Percentiles rank a stretch among this genome's conserved stretches.
Evolutionary conservation across 2,888 invertebrate genomes (phyloP).

Genomic region (Zygaena filipendulae): DNA sequence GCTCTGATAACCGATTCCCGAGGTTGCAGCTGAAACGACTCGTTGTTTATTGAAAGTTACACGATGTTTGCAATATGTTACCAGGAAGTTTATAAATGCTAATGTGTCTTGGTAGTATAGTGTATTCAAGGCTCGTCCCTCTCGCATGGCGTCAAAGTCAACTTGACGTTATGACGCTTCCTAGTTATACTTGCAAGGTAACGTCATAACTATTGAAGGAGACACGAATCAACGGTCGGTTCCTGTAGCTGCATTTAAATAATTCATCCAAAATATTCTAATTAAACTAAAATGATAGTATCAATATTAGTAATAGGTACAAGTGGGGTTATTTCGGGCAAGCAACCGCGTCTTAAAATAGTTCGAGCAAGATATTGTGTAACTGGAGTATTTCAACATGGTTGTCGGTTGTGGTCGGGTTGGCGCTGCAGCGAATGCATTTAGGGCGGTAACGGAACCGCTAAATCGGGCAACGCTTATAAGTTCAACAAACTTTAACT

Average conservation of each 20-base stretch:
- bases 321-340: too few relatives aligned
- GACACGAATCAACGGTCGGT: too few relatives aligned
- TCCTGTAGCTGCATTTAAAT: too few relatives aligned
- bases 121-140: slow-evolving; percentile 59
- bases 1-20: slow-evolving; percentile 46
- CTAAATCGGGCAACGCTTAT: slow-evolving; percentile 29
- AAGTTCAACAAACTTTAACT: slow-evolving; percentile 33
- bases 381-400: slow-evolving; percentile 33
- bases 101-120: slow-evolving; percentile 61
- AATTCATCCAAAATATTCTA: too few relatives aligned
- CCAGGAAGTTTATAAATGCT: slow-evolving; percentile 61
- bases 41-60: slow-evolving; percentile 27
- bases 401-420: slow-evolving; percentile 28
- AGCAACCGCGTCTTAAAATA: slow-evolving; percentile 41
- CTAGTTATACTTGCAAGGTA: slow-evolving; percentile 33
- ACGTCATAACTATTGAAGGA: too few relatives aligned
- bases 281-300: too few relatives aligned
- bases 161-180: slow-evolving; percentile 47
- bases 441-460: slow-evolving; percentile 38
- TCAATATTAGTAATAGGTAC: too few relatives aligned
- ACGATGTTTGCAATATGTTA: slow-evolving; percentile 23
- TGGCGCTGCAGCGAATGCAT: slow-evolving; percentile 39
- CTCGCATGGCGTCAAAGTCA: slow-evolving; percentile 51
- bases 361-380: slow-evolving; percentile 32
- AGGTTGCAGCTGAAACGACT: slow-evolving; percentile 27